Base-by-base conservation (phyloP, 2,113 vertebrate species). In the Natator depressus region DNA sequence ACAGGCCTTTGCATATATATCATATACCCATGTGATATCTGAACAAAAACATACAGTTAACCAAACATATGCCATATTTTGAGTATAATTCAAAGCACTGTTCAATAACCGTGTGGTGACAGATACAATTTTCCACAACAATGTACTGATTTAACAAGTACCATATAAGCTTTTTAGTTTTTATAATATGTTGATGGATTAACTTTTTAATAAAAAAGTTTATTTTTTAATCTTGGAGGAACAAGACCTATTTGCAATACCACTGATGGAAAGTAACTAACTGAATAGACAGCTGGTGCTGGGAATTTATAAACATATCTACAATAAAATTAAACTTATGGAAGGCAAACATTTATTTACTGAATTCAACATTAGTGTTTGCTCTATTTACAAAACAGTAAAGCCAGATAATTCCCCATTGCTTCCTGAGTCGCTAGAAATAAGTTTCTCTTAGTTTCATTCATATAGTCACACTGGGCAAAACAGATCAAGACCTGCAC, bases 1-100 rank as follows among this genome's bases (percentile, higher is more conserved):
- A 80, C 38, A 49, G 0, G 4, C 14, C 35, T 35, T 25, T 0
- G 0, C 51, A 35, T 81, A 88, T 81, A 80, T 76, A 88, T 3
- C 0, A 20, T 42, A 22, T 42, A n/a, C 14, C 62, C 31, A 16
- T 69, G 65, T 20, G 1, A 6, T 46, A 62, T 16, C 83, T 19
- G 62, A 31, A 59, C 87, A 75, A 55, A 87, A 85, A 46, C 1
- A 0, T 46, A n/a, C 3, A 62, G 55, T 19, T 19, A 75, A 22
- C 20, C 38, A 50, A 42, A 20, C 5, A 94, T 24, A 55, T 90
- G 50, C 5, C 1, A 1, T 1, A 87, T 79, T 46, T 6, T 31
- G 38, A 87, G 59, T 5, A 38, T 0, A 57, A 54, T 57, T 53
- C 13, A 35, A 42, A 79, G 69, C 0, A 1, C 0, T 1, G 0